Evolutionary conservation across 2,888 invertebrate genomes (phyloP), one percentile per base, ranked within the genome.

Genomic region (Sinelater perroti): DNA sequence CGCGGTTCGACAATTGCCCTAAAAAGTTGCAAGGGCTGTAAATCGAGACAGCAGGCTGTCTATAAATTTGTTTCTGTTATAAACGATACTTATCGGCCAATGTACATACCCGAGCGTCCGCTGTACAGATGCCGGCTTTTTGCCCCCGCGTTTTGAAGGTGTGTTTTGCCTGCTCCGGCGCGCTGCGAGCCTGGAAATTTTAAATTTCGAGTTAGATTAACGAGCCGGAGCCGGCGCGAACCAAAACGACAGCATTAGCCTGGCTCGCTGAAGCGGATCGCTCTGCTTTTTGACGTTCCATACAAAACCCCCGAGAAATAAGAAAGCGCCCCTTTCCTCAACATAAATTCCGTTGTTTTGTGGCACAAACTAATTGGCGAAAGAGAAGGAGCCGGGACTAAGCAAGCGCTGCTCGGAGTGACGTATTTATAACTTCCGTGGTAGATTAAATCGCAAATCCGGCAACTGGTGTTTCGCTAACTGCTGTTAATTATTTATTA

Each of bases 121-220:
- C 57, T 61, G 68, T 69, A 67, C 63, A 69, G 70, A 70, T 72
- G 70, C 70, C 70, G 59, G 61, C 66, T 71, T 72, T 72, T 73
- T 72, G 69, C 56, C 63, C 64, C 60, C 68, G 71, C 72, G 73
- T 72, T 73, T 74, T 74, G 73, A 70, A 70, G 73, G 71, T 68
- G 73, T 72, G 72, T 73, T 72, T 73, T 67, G 72, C 68, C 68
- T 71, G 72, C 72, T n/a, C n/a, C n/a, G n/a, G n/a, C n/a, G n/a
- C n/a, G n/a, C n/a, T n/a, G n/a, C n/a, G n/a, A n/a, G n/a, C n/a
- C n/a, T n/a, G n/a, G n/a, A n/a, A n/a, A n/a, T n/a, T n/a, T n/a
- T n/a, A n/a, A n/a, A n/a, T n/a, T n/a, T n/a, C n/a, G n/a, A n/a
- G n/a, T n/a, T n/a, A n/a, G n/a, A n/a, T n/a, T n/a, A n/a, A n/a